Percentiles rank a stretch among this genome's conserved stretches.
Conservation (phyloP, 2,113 vertebrate species). For the Xenopus borealis region DNA sequence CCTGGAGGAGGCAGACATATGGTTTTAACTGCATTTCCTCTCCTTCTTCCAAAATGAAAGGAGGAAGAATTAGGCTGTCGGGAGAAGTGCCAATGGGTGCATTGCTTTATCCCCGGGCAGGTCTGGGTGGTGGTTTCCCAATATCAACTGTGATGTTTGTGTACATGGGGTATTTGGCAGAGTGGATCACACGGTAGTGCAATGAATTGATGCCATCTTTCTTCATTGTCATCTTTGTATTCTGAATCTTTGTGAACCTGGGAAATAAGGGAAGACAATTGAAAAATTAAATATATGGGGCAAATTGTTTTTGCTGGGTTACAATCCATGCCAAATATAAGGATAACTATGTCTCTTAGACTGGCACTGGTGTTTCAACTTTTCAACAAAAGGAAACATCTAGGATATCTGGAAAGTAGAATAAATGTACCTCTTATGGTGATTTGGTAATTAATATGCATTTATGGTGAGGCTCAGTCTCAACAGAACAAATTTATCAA, state of each 20-base stretch:
- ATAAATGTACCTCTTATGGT: too few species aligned
- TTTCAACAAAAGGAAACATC: too few species aligned
- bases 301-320: too few species aligned
- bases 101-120: conserved; percentile 73
- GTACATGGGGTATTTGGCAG: conserved; percentile 85
- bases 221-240: conserved; percentile 97
- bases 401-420: too few species aligned
- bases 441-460: too few species aligned
- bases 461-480: too few species aligned
- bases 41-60: background rate
- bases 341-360: too few species aligned
- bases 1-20: background rate
- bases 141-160: conserved; percentile 97
- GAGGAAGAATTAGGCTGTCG: background rate
- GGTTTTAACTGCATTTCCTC: background rate
- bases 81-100: background rate
- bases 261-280: background rate
- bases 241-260: conserved; percentile 98
- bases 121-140: conserved; percentile 83
- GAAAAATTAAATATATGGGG: too few species aligned
- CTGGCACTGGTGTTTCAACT: too few species aligned
- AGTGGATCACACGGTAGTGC: conserved; percentile 82
- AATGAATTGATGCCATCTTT: conserved; percentile 92
- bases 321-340: too few species aligned
- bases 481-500: too few species aligned